Evolutionary conservation across 2,113 vertebrate species (phyloP), one percentile per base, ranked within the genome.

Genomic region (Chloropsis hardwickii): DNA sequence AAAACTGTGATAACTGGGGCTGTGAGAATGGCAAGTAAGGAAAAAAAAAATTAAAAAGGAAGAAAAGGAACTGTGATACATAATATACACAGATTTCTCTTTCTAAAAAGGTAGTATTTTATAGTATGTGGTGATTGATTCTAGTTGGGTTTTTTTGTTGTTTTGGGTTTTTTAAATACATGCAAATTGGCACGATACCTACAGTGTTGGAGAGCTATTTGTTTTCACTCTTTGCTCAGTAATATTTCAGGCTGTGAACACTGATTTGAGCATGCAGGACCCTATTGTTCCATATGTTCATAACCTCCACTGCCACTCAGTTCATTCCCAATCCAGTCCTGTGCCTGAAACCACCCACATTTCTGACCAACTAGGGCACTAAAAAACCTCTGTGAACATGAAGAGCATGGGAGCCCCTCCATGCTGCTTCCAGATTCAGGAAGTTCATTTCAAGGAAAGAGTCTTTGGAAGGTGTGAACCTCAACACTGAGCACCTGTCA

Each of bases 381-480:
- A 90, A 96, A 97, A 98, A 98, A 94, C 97, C 98, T 85, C 98
- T 98, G 89, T 97, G 98, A 98, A 98, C 96, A 1, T 67, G 97
- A 78, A 97, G 98, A 92, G 88, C 98, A 22, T 94, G 98, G 54
- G 96, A 98, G 90, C 92, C 94, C 29, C 96, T 98, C 62, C 96
- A 96, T 92, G 97, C 97, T 61, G 96, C 94, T 70, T 97, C 98
- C 97, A 98, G 97, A 86, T 98, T 98, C 83, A 98, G 29, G 20
- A 19, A 48, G 16, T 70, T 76, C n/a, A 22, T 73, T 92, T 77
- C 42, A 64, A 72, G 80, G 0, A 76, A 80, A 31, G 35, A 48
- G 21, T 56, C 54, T 88, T 76, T 77, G 37, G 79, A 78, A 66
- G 40, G 23, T 78, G 13, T 58, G 39, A 60, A 35, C 24, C 65